Evolutionary conservation across 1,140 invertebrate species (phyloP), one percentile per base, ranked within the genome.

Genomic region (Panonychus citri): DNA sequence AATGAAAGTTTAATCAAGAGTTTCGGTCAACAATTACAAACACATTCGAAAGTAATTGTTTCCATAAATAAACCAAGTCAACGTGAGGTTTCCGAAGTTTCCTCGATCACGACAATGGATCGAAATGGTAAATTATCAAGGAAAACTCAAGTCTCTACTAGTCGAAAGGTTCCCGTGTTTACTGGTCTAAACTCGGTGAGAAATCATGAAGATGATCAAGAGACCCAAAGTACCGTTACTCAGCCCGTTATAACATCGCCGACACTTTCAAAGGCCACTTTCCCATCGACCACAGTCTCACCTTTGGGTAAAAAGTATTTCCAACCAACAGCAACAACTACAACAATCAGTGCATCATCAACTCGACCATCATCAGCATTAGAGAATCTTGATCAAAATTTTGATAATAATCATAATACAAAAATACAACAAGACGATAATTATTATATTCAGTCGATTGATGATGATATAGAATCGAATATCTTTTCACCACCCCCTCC

Each of bases 21-120:
- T 46, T 46, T 46, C 17, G n/a, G 7, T 24, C 17, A 46, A 46
- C n/a, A 46, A 7, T 17, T 46, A 17, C 42, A 24, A 43, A 55
- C 53, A 19, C 17, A 55, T 15, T 55, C 53, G n/a, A 55, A 55
- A 40, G 27, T 55, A 26, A 42, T 55, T 25, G 24, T 55, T 10
- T 28, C 37, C 5, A 25, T 43, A 19, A 55, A 28, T 12, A 40
- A 55, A 42, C 10, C 19, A 5, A 40, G 25, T 15, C 19, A 55
- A 43, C 37, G 37, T n/a, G 53, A 55, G 25, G 37, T 37, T 17
- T 40, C 30, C 21, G 53, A 55, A 55, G 39, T 55, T 10, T 24
- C 53, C 19, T 55, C 53, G 4, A 28, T 42, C 13, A 55, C 53
- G 10, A 28, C 37, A 55, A 26, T 55, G 34, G 24, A 40, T n/a